Conservation (phyloP, 2,113 vertebrate species). For the Leucosticte australis region DNA sequence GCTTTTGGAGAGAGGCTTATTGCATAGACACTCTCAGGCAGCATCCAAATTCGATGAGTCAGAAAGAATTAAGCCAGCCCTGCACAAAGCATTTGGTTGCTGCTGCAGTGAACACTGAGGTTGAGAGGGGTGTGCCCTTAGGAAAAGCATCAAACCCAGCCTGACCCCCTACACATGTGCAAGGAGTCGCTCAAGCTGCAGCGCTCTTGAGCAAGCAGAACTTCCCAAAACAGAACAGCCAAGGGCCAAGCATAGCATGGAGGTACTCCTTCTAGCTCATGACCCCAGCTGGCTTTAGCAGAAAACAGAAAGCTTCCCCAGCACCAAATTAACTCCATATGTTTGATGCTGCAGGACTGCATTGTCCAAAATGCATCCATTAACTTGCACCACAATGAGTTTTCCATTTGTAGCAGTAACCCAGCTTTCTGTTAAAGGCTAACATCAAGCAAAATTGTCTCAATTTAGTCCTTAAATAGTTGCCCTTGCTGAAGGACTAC, state of each 20-base stretch:
- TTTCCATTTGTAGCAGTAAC: background rate
- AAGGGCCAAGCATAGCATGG: background rate
- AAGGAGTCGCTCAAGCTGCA: background rate
- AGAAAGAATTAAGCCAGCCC: background rate
- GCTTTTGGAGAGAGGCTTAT: background rate
- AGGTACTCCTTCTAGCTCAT: background rate
- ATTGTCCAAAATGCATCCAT: background rate
- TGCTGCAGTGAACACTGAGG: background rate
- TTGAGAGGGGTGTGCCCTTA: background rate
- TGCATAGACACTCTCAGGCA: background rate
- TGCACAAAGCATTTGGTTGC: background rate
- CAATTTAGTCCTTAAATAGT: background rate
- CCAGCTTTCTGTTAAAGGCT: background rate
- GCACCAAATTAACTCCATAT: background rate
- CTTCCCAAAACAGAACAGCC: background rate
- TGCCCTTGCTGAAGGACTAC: background rate
- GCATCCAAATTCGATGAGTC: background rate
- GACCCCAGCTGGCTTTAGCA: background rate
- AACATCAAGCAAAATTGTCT: background rate
- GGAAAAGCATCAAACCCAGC: background rate
- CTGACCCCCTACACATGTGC: rapidly evolving
- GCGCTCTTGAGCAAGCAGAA: background rate
- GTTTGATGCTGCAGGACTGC: background rate
- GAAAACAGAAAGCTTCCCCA: background rate
- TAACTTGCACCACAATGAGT: background rate